Evolutionary conservation across 2,113 vertebrate genomes (phyloP).

Genomic region (Chlorodrepanis virens): DNA sequence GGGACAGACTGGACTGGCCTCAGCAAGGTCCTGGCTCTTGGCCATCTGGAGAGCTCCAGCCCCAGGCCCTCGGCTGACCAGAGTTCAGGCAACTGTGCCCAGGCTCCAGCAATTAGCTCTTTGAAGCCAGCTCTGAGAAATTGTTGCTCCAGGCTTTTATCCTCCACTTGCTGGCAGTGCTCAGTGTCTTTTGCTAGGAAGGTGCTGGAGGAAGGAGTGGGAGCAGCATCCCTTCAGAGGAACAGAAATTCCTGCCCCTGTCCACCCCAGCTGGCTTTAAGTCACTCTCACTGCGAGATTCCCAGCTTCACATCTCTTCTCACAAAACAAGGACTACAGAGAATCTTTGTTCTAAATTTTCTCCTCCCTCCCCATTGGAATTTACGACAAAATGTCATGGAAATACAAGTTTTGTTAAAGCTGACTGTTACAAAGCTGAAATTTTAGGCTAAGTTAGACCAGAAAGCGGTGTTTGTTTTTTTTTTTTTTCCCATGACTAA

Average conservation of each 20-base stretch:
- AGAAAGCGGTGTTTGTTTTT: not conserved
- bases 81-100: not conserved
- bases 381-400: not conserved
- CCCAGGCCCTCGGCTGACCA: not conserved
- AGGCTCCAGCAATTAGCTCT: not conserved
- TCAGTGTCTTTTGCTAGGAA: not conserved
- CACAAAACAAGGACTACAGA: not conserved
- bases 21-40: not conserved
- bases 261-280: not conserved
- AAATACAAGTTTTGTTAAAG: not conserved
- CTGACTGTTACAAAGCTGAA: not conserved
- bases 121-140: not conserved
- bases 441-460: not conserved
- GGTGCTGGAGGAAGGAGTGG: not conserved
- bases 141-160: not conserved
- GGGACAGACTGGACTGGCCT: not conserved
- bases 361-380: not conserved
- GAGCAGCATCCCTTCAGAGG: not conserved
- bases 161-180: not conserved
- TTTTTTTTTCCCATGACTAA: not conserved
- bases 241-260: not conserved
- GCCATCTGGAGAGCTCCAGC: not conserved
- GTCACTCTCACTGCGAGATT: not conserved
- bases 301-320: not conserved
- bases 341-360: not conserved